Evolutionary conservation across 1,140 invertebrate species (phyloP), one percentile per base, ranked within the genome.

Genomic region (Eurosta solidaginis): DNA sequence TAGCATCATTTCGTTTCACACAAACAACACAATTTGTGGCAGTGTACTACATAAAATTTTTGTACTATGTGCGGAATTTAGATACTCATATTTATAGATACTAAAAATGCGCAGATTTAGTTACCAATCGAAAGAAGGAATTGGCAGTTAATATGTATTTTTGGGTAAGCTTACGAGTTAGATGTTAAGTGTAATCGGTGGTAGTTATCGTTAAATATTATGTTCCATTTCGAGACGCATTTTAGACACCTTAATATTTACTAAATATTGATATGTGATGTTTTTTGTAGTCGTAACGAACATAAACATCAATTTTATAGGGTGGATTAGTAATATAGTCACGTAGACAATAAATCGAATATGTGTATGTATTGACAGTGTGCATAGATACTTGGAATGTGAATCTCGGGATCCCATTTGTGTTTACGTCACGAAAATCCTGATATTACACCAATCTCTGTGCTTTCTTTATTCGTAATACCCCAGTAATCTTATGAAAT

Each of bases 191-290:
- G 59, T 68, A 68, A 68, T 68, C n/a, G 59, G 17, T 68, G 59
- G 59, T 68, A 68, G 59, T 68, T 68, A 68, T 68, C 59, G 59
- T 68, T 40, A 68, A 68, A 68, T 68, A 68, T 68, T 68, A 68
- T 68, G 59, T 33, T 68, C 59, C 33, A 68, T 68, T 68, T 40
- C 33, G 33, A 68, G 59, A 40, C 59, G 59, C 59, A 68, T 68
- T 68, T 68, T 29, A 40, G 33, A 68, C 59, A 68, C 59, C 59
- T 68, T 68, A 33, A 68, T 2, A 33, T 25, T 52, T 17, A n/a
- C n/a, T n/a, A n/a, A n/a, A n/a, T n/a, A n/a, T n/a, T n/a, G n/a
- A n/a, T n/a, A n/a, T n/a, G n/a, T n/a, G n/a, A n/a, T n/a, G n/a
- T n/a, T n/a, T n/a, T n/a, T n/a, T n/a, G n/a, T n/a, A n/a, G n/a